Evolutionary conservation across 2,113 vertebrate genomes (phyloP).

Genomic region (Apteryx mantelli): DNA sequence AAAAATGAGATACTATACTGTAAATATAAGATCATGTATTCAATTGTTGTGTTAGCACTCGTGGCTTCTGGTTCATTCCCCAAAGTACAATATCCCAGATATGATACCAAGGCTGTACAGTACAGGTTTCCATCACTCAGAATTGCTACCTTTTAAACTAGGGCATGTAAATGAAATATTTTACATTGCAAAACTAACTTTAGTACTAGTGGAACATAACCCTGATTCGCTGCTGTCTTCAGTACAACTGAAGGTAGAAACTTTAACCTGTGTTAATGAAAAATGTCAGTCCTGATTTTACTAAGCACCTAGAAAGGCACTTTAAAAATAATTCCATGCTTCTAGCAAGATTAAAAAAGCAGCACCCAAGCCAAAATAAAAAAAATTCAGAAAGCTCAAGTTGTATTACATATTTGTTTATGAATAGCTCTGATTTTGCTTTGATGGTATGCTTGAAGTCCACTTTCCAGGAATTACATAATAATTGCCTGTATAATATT

Average conservation of each 20-base stretch:
- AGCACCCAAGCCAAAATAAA: not conserved
- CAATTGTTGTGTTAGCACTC: conserved; percentile 5
- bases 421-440: conserved; percentile 5
- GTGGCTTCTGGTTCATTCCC: conserved; percentile 38
- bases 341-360: not conserved
- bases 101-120: conserved; percentile 17
- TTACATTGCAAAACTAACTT: conserved; percentile 2
- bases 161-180: conserved; percentile 61
- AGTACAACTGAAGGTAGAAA: not conserved
- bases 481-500: not conserved
- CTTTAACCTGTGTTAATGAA: not conserved
- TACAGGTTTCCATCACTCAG: conserved; percentile 43
- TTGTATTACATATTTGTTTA: conserved; percentile 41
- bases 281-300: not conserved
- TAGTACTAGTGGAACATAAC: not conserved
- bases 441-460: conserved; percentile 32
- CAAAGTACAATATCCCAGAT: conserved; percentile 7
- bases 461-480: conserved; percentile 29
- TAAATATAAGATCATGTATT: conserved; percentile 28
- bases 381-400: not conserved
- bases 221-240: not conserved
- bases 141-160: conserved; percentile 44
- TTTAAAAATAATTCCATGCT: not conserved
- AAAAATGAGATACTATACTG: conserved; percentile 35
- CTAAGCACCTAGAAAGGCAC: not conserved